Percentiles rank a stretch among this genome's conserved stretches.
Evolutionary conservation across 2,113 vertebrate genomes (phyloP).

Genomic region (Gymnorhina tibicen): DNA sequence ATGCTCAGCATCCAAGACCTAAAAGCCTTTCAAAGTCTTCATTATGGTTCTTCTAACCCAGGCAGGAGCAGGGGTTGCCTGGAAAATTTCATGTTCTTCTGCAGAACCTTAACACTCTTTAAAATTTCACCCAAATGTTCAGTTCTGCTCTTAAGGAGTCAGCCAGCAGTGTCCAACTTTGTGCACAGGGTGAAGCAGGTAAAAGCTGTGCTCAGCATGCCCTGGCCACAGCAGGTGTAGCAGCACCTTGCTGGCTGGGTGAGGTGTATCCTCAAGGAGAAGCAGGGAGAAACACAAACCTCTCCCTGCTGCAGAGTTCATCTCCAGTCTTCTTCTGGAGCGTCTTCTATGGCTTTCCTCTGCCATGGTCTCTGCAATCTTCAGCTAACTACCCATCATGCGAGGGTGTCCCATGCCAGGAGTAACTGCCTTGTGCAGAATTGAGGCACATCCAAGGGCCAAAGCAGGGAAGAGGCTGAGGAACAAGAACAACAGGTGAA

Average conservation of each 20-base stretch:
- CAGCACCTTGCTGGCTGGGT: background rate
- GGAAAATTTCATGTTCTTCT: background rate
- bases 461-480: background rate
- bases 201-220: background rate
- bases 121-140: background rate
- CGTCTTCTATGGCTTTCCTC: rapidly evolving
- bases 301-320: background rate
- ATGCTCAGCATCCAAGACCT: background rate
- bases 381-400: background rate
- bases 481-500: background rate
- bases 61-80: background rate
- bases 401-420: rapidly evolving
- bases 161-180: background rate
- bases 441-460: background rate
- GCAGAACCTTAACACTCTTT: background rate
- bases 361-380: background rate
- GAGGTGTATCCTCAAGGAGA: background rate
- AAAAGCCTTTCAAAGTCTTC: background rate
- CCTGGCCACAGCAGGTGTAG: rapidly evolving
- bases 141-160: background rate
- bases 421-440: background rate
- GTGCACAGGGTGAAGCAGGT: background rate
- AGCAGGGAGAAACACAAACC: background rate
- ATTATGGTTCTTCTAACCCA: background rate
- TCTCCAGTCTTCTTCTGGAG: background rate